These are phyloP conservation scores for Mastomys coucha DNA, from an alignment of 2,113 vertebrate species.

Conservation along the genomic window DNA sequence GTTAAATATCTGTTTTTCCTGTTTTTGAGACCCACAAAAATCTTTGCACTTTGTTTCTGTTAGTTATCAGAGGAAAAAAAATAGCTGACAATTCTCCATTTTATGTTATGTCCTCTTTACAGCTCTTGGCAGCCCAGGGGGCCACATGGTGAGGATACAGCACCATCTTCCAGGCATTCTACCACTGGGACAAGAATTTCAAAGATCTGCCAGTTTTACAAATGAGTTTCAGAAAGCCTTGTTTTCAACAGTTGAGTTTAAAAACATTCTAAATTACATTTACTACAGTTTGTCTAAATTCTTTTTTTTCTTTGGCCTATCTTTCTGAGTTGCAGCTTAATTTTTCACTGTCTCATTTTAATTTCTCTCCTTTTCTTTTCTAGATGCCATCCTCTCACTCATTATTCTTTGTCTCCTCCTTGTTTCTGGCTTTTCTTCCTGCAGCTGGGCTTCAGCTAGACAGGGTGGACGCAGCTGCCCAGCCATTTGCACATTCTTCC, in stretches of 20 bases:
- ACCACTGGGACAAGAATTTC: conserved; percentile 55
- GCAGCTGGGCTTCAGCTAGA: conserved; percentile 80
- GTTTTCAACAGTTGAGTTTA: conserved; percentile 78
- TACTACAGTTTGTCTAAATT: conserved; percentile 76
- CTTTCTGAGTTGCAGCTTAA: conserved; percentile 76
- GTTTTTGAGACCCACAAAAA: background rate
- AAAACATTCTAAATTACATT: conserved; percentile 84
- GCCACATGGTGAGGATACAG: background rate
- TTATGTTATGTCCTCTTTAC: conserved; percentile 42
- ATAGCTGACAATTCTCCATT: conserved; percentile 45
- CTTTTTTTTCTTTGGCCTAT: conserved; percentile 15
- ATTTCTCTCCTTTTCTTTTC: conserved; percentile 77
- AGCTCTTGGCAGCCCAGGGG: conserved; percentile 33
- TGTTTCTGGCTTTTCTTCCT: conserved; percentile 79
- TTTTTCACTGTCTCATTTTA: conserved; percentile 84
- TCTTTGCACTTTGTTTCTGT: conserved; percentile 49
- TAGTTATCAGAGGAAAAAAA: conserved; percentile 33
- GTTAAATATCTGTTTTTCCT: background rate
- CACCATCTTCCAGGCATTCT: conserved; percentile 41
- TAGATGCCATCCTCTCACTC: conserved; percentile 71
- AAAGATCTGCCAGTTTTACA: conserved; percentile 63
- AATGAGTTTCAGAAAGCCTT: conserved; percentile 76
- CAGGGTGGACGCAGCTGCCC: conserved; percentile 70
- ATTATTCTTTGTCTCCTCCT: conserved; percentile 78
- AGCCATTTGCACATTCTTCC: conserved; percentile 81